Base-by-base conservation (phyloP, 2,797 vertebrate genomes). In the Eulemur albifrons region DNA sequence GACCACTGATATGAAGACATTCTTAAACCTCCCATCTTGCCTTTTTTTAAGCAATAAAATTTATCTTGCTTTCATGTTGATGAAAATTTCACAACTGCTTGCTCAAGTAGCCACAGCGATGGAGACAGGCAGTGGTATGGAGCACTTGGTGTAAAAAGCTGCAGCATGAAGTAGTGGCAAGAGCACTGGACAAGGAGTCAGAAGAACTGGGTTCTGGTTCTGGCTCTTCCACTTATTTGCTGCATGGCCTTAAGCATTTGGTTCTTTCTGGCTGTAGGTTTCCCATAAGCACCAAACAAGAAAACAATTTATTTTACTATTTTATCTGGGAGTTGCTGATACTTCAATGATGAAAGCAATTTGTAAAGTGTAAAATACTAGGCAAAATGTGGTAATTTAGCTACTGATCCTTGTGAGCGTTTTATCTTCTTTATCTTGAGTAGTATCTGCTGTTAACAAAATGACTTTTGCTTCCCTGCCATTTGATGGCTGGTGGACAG, bases 301-400 rank as follows among this genome's bases (percentile, higher is more conserved):
- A 76, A 59, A 50, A 86, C 63, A 50, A 81, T 79, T 83, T 88
- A 73, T 83, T 93, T 35, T 88, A 85, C 18, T 88, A 38, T 80
- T 70, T 72, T 81, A 80, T n/a, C 11, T 94, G 54, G 4, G 40
- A 77, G 17, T 90, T 90, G 4, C 54, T 87, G 15, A 35, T 90
- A 75, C 25, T 63, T 89, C 73, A 45, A 50, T 23, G 61, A 90
- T 94, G 59, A 67, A 88, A 40, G 18, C 38, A 91, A 93, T 76
- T 38, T 85, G 8, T 48, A 69, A 81, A 70, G n/a, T 70, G 15
- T 85, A 86, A 95, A 90, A 95, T 92, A 75, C 9, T 57, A 92
- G 40, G 12, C 30, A 88, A 94, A 81, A 77, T 90, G 72, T 90
- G 7, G 20, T 80, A 23, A 80, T 75, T 87, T 90, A 77, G 35